phyloP scores from a whole-genome alignment of 2,113 vertebrate species.

The Casuarius casuarius region DNA sequence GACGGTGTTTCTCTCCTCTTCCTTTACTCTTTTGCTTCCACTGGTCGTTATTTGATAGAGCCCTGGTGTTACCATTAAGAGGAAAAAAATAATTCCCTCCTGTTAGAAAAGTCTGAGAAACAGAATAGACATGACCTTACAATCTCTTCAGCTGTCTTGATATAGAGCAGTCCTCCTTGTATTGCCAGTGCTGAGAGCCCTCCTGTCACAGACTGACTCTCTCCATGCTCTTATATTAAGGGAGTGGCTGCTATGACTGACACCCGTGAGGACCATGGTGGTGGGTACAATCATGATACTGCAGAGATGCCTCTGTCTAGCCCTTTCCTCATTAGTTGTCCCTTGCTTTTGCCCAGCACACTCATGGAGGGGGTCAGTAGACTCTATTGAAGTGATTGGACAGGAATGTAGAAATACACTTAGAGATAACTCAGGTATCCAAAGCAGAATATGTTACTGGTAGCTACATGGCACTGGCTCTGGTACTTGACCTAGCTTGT shows the following conservation, averaged over 20 bases:
- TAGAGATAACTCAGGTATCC: background rate
- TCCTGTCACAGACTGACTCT: background rate
- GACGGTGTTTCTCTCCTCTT: background rate
- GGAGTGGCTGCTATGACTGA: background rate
- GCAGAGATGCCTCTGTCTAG: background rate
- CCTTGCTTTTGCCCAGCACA: background rate
- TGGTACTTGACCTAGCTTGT: background rate
- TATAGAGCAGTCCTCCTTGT: accelerated
- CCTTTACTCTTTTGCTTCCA: background rate
- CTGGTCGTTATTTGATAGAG: background rate
- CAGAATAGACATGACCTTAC: background rate
- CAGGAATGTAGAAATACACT: background rate
- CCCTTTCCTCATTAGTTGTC: background rate
- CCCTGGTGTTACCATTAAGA: background rate
- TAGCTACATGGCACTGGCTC: background rate
- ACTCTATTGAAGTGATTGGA: background rate
- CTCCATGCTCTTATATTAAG: background rate
- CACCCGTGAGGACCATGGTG: background rate
- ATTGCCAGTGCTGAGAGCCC: accelerated
- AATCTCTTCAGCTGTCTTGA: background rate
- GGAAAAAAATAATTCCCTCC: accelerated
- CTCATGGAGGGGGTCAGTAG: background rate
- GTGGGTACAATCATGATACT: background rate
- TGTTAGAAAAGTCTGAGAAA: background rate
- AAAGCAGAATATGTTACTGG: background rate